A percentile compares a stretch with the other conserved stretches of the same genome.
These are phyloP conservation scores for Entomobrya multifasciata DNA, from an alignment of 2,888 invertebrate species.

Conservation along the genomic window DNA sequence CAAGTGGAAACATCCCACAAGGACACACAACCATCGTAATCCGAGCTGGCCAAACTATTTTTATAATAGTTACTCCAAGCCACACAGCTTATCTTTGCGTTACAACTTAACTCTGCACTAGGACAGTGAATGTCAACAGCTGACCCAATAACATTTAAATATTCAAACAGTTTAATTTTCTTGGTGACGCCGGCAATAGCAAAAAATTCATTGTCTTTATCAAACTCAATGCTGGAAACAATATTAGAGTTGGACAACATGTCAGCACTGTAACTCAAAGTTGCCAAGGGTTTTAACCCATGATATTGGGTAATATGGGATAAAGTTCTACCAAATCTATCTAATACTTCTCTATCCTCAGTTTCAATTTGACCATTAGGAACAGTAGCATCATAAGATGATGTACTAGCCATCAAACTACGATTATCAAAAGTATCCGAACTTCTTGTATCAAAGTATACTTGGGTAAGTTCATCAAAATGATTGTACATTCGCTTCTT, in stretches of 20 bases:
- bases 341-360: constrained; percentile 83
- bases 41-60: constrained; percentile 92
- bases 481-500: constrained; percentile 90
- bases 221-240: constrained; percentile 96
- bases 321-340: constrained; percentile 91
- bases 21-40: constrained; percentile 96
- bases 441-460: constrained; percentile 90
- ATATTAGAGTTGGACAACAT: constrained; percentile 90
- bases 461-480: constrained; percentile 93
- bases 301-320: constrained; percentile 92
- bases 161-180: constrained; percentile 96
- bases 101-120: constrained; percentile 93
- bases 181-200: constrained; percentile 98
- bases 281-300: constrained; percentile 90
- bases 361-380: constrained; percentile 80
- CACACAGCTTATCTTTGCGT: constrained; percentile 96
- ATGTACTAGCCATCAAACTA: too few species aligned
- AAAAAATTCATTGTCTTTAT: constrained; percentile 96
- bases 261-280: constrained; percentile 94
- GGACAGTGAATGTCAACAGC: constrained; percentile 96
- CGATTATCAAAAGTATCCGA: constrained; percentile 86
- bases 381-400: constrained; percentile 74
- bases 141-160: constrained; percentile 91
- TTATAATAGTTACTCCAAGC: constrained; percentile 97
- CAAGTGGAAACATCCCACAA: constrained; percentile 95